phyloP scores from a whole-genome alignment of 2,113 vertebrate genomes.

The Semnornis frantzii region DNA sequence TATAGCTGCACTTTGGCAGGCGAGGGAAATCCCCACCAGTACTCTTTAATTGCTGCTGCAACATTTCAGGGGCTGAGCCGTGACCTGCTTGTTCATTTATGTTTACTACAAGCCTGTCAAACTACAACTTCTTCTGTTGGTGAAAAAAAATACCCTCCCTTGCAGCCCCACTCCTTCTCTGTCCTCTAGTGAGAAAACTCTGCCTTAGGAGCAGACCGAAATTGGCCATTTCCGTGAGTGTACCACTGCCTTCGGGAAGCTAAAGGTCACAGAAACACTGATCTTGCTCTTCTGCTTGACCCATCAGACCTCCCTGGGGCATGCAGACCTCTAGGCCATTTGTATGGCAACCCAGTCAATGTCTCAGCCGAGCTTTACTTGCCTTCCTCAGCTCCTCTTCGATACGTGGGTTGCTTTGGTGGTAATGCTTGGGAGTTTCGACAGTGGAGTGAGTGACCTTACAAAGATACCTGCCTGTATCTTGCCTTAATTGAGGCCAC shows the following conservation, averaged over 20 bases:
- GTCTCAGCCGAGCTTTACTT: not conserved
- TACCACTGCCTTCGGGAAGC: rapidly evolving
- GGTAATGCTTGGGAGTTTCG: not conserved
- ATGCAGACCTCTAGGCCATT: not conserved
- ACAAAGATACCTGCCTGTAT: not conserved
- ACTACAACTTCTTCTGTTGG: not conserved
- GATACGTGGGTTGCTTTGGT: not conserved
- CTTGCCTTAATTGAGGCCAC: not conserved
- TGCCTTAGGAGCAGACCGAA: not conserved
- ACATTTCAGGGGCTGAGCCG: slow-evolving; percentile 6
- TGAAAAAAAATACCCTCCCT: not conserved
- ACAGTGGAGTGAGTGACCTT: not conserved
- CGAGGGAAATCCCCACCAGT: slow-evolving; percentile 49
- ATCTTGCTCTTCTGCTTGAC: not conserved
- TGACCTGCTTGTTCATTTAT: slow-evolving; percentile 11
- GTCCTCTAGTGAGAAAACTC: not conserved
- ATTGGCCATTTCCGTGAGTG: not conserved
- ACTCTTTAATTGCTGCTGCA: not conserved
- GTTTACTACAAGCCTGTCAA: slow-evolving; percentile 37
- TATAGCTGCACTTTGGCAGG: slow-evolving; percentile 5
- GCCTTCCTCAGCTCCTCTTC: not conserved
- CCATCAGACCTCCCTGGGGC: not conserved
- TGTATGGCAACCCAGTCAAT: not conserved
- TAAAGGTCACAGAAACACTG: not conserved
- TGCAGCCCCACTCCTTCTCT: not conserved